phyloP scores from a whole-genome alignment of 2,113 vertebrate genomes.

The Melanerpes aurifrons region DNA sequence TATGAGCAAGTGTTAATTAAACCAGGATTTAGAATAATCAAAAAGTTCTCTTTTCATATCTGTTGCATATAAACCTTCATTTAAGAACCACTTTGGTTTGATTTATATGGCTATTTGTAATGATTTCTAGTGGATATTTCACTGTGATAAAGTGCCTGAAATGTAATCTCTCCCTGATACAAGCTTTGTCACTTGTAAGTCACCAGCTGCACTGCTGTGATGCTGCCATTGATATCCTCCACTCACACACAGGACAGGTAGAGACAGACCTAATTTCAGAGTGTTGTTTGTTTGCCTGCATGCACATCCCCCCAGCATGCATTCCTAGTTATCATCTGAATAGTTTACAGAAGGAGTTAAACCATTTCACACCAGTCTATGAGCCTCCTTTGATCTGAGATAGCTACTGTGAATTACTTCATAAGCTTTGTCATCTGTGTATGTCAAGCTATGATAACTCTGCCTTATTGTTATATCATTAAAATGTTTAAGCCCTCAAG shows the following conservation, averaged over 20 bases:
- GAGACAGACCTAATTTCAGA: too few relatives aligned
- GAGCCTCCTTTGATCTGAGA: slow-evolving; percentile 40
- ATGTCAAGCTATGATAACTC: not conserved
- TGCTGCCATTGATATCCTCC: not conserved
- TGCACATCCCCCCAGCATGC: not conserved
- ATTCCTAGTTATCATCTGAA: not conserved
- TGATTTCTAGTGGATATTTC: not conserved
- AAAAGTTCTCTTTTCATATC: not conserved
- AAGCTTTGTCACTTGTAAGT: not conserved
- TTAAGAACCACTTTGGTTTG: not conserved
- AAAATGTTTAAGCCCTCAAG: not conserved
- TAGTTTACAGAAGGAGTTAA: not conserved
- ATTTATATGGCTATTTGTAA: not conserved
- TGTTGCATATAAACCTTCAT: not conserved
- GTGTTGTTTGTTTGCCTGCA: too few relatives aligned
- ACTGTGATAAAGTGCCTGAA: not conserved
- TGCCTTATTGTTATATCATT: not conserved
- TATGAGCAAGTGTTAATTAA: slow-evolving; percentile 47
- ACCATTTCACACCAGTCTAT: not conserved
- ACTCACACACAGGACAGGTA: not conserved
- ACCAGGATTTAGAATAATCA: slow-evolving; percentile 25
- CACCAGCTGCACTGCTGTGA: not conserved
- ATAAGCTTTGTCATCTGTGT: not conserved
- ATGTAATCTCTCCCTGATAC: not conserved
- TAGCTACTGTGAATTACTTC: slow-evolving; percentile 9